Base-by-base conservation (phyloP, 2,797 vertebrate genomes). In the Mastacembelus armatus region DNA sequence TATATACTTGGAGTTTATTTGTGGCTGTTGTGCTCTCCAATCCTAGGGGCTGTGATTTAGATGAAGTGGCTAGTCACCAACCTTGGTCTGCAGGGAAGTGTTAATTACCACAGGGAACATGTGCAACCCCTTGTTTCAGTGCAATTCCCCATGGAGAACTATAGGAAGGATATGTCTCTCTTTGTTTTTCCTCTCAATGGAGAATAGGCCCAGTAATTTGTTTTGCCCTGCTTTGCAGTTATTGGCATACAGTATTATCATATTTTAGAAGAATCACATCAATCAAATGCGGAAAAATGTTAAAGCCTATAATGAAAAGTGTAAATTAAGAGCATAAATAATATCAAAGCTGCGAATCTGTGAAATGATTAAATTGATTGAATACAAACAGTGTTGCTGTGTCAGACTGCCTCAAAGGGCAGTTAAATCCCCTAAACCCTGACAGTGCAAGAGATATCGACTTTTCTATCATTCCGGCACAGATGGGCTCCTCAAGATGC, bases 61-160 rank as follows among this genome's bases (percentile, higher is more conserved):
- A 58, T 73, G 79, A 72, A 75, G 68, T 60, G 71, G 62, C 85
- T 83, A 70, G 74, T 73, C 66, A 67, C 24, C 2, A 16, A 47
- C 30, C 35, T 48, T 11, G 11, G 54, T 64, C 69, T 66, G 47
- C 44, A 66, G 63, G 62, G 77, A 78, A 63, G 80, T 84, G 74
- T 86, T 88, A 77, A 87, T 86, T 83, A 83, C 71, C 74, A 50
- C 61, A 27, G 58, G 74, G 70, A 74, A 65, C 58, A 66, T 68
- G 69, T 72, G n/a, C 55, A 55, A 32, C 39, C 62, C 61, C 10
- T 68, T 0, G 1, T 74, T 74, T 69, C 16, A 54, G 61, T 40
- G 16, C 18, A 29, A 40, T 50, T 70, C 66, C 71, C 69, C 65
- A 27, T 5, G 44, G 66, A 56, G 59, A 55, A 8, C 66, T 51